Conservation (phyloP, 2,888 invertebrate species). For the Smittia sp. region DNA sequence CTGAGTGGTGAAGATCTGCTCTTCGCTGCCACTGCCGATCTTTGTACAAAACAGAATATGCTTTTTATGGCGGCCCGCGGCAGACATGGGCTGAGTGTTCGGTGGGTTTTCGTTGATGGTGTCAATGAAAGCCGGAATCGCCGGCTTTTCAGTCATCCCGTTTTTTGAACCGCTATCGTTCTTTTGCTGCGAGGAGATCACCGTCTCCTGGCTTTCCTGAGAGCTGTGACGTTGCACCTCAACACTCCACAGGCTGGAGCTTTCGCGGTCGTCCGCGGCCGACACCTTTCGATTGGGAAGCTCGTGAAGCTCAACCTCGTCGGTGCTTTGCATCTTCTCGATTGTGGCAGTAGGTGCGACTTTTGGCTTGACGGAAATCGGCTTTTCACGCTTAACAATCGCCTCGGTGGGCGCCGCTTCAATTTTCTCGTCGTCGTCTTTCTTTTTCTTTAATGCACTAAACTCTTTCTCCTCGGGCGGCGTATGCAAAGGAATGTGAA, state of each 20-base stretch:
- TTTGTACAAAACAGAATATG: conserved; percentile 66
- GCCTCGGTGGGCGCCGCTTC: conserved; percentile 35
- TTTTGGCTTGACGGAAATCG: conserved; percentile 42
- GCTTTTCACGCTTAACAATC: conserved; percentile 36
- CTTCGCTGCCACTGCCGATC: conserved; percentile 62
- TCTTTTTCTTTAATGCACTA: conserved; percentile 32
- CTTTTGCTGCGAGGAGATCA: conserved; percentile 49
- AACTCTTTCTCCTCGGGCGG: conserved; percentile 64
- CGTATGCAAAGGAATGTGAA: conserved; percentile 73
- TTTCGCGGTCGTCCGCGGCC: conserved; percentile 10
- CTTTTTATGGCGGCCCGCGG: conserved; percentile 48
- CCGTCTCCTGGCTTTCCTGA: conserved; percentile 58
- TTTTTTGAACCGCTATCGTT: conserved; percentile 43
- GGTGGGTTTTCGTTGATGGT: conserved; percentile 45
- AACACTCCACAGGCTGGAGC: conserved; percentile 48
- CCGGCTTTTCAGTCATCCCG: conserved; percentile 43
- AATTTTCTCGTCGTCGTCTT: background rate
- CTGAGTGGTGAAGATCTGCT: conserved; percentile 67
- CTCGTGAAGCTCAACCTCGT: conserved; percentile 48
- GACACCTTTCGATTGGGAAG: background rate
- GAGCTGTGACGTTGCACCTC: conserved; percentile 51
- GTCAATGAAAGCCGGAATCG: conserved; percentile 43
- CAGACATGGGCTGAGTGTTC: conserved; percentile 43
- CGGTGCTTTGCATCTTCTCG: conserved; percentile 53
- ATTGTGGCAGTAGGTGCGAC: conserved; percentile 36